phyloP scores from a whole-genome alignment of 2,113 vertebrate genomes.

The Dasypus novemcinctus region DNA sequence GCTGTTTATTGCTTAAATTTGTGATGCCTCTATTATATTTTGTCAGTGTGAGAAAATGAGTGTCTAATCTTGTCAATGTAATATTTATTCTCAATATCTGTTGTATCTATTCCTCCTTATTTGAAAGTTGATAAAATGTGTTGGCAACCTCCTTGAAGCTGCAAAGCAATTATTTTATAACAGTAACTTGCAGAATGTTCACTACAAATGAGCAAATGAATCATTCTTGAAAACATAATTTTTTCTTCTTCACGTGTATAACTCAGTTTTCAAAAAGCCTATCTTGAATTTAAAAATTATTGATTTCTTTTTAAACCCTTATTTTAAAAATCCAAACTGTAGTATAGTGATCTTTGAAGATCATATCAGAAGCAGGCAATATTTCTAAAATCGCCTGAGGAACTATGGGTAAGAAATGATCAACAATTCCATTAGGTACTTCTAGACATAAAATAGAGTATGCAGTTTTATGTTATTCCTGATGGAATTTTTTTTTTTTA shows the following conservation, averaged over 20 bases:
- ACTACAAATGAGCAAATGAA: background rate
- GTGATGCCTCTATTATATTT: constrained; percentile 42
- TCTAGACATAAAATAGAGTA: background rate
- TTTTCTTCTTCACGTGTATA: background rate
- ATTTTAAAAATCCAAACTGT: constrained; percentile 4
- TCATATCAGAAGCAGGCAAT: background rate
- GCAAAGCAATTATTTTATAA: constrained; percentile 44
- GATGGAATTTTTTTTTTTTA: too few relatives aligned
- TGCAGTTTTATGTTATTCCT: background rate
- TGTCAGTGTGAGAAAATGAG: constrained; percentile 49
- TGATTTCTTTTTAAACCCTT: background rate
- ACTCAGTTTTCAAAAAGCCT: constrained; percentile 15
- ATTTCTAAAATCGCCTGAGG: background rate
- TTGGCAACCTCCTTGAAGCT: background rate
- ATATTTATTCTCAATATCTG: constrained; percentile 49
- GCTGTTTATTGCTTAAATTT: constrained; percentile 53
- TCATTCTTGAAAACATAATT: background rate
- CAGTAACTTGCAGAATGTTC: background rate
- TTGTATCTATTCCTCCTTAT: constrained; percentile 32
- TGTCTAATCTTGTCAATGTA: constrained; percentile 24
- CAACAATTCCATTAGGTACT: background rate
- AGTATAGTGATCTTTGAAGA: background rate
- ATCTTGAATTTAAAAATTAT: background rate
- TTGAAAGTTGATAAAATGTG: constrained; percentile 55
- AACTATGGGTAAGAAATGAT: background rate